Percentiles rank a stretch among this genome's conserved stretches.
Conservation (phyloP, 2,888 invertebrate species). For the Corbicula japonica region DNA sequence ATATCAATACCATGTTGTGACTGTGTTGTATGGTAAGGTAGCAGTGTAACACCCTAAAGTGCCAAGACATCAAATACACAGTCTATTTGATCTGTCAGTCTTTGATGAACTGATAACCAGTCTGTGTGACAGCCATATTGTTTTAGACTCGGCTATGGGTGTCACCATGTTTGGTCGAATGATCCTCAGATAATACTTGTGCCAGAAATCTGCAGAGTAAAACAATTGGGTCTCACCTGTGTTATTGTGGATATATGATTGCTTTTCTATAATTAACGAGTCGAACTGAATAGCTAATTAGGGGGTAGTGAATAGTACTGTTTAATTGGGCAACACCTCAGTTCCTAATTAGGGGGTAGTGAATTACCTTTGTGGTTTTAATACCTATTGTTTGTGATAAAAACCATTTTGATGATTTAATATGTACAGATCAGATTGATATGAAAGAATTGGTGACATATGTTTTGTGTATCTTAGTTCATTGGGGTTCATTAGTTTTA, state of each 20-base stretch:
- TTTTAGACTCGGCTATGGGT: conserved; percentile 22
- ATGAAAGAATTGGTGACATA: background rate
- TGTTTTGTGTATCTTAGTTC: background rate
- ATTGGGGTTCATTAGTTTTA: background rate
- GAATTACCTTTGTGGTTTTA: conserved; percentile 18
- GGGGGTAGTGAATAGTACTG: conserved; percentile 36
- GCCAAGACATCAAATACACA: conserved; percentile 42
- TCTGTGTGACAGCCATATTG: conserved; percentile 27
- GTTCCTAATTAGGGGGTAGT: conserved; percentile 32
- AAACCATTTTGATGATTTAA: conserved; percentile 20
- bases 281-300: conserved; percentile 30
- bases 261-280: conserved; percentile 18
- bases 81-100: conserved; percentile 37
- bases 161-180: conserved; percentile 19
- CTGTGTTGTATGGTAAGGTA: conserved; percentile 18
- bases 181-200: conserved; percentile 3
- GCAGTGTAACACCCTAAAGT: conserved; percentile 30
- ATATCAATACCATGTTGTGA: conserved; percentile 23
- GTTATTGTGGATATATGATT: conserved; percentile 10
- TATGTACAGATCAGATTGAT: conserved; percentile 1
- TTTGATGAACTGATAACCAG: conserved; percentile 31
- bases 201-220: conserved; percentile 22
- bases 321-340: conserved; percentile 27
- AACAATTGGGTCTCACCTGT: conserved; percentile 34
- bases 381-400: conserved; percentile 1